Percentiles rank a stretch among this genome's conserved stretches.
phyloP scores from a whole-genome alignment of 2,113 vertebrate species.

The Pogonocichla stellata region DNA sequence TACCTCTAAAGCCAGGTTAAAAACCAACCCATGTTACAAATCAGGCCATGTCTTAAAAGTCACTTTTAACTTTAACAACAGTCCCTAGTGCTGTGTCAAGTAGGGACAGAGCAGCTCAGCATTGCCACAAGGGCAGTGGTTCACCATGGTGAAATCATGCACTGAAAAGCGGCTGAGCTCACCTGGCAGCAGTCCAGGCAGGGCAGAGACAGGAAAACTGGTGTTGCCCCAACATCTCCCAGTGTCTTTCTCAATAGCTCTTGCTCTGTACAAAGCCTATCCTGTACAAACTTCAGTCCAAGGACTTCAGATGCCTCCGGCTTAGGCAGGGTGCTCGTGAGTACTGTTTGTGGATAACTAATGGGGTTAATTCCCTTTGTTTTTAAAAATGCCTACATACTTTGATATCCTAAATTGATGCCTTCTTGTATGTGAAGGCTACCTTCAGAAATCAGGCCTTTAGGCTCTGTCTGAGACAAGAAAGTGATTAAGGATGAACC shows the following conservation, averaged over 20 bases:
- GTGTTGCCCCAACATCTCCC: neutral
- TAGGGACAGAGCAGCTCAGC: neutral
- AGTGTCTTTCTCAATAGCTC: neutral
- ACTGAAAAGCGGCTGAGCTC: neutral
- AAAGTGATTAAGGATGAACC: neutral
- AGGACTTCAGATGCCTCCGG: neutral
- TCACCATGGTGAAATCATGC: neutral
- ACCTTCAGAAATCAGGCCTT: neutral
- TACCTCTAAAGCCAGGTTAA: neutral
- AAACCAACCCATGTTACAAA: neutral
- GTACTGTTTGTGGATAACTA: neutral
- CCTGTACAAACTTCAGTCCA: neutral
- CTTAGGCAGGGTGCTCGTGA: neutral
- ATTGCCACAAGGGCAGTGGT: neutral
- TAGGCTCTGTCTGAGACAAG: neutral
- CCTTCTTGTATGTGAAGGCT: neutral
- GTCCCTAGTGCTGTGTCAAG: neutral
- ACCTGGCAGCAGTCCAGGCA: neutral
- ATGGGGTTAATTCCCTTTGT: neutral
- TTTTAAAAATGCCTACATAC: neutral
- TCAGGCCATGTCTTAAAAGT: neutral
- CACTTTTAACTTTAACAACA: neutral
- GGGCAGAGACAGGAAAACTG: neutral
- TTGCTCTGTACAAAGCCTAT: neutral
- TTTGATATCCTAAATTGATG: neutral